A percentile compares a stretch with the other conserved stretches of the same genome.
Conservation (phyloP, 1,140 invertebrate genomes). For the Lerema accius region DNA sequence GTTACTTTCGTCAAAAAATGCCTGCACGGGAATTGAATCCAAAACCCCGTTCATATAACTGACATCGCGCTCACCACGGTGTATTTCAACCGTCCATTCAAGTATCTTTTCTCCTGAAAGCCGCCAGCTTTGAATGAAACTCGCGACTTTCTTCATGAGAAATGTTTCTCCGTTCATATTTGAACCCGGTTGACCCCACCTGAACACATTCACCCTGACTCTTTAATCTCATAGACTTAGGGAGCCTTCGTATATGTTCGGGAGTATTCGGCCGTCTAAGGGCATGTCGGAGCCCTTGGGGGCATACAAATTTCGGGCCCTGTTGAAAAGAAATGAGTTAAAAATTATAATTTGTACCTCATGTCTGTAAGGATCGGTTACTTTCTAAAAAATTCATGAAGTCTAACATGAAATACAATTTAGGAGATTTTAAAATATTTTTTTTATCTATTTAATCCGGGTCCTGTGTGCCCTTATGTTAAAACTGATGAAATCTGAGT, state of each 20-base stretch:
- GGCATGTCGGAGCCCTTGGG: too few relatives aligned
- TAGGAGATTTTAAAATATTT: too few relatives aligned
- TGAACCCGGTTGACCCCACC: conserved; percentile 13
- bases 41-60: not conserved
- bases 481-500: too few relatives aligned
- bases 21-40: not conserved
- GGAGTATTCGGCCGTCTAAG: not conserved
- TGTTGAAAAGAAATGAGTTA: too few relatives aligned
- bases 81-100: not conserved
- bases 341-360: too few relatives aligned
- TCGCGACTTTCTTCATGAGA: conserved; percentile 12
- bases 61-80: not conserved
- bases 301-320: too few relatives aligned
- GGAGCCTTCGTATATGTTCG: not conserved
- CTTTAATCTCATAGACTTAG: conserved; percentile 8
- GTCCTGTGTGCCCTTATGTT: too few relatives aligned
- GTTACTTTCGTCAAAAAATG: too few relatives aligned
- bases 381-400: too few relatives aligned
- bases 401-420: too few relatives aligned
- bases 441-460: too few relatives aligned
- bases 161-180: conserved; percentile 5
- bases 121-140: not conserved
- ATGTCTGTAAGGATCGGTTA: too few relatives aligned
- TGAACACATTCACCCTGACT: conserved; percentile 3
- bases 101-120: not conserved